Evolutionary conservation across 2,113 vertebrate species (phyloP).

Genomic region (Ophiodon elongatus): DNA sequence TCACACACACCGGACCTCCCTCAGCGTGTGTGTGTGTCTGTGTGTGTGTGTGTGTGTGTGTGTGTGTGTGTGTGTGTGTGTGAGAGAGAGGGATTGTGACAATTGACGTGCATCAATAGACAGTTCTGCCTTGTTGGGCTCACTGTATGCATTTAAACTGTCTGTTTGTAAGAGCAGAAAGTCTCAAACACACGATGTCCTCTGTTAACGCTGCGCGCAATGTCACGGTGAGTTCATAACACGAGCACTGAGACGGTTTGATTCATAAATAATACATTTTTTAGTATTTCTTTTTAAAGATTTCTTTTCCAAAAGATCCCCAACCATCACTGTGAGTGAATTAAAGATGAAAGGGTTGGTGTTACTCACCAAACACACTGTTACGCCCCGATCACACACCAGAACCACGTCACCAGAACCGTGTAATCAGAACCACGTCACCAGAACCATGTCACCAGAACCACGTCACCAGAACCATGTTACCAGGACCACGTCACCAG

Average conservation of each 20-base stretch:
- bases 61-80: background rate
- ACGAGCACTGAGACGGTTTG: background rate
- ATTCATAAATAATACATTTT: background rate
- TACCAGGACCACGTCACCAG: no score
- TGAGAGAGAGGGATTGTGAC: background rate
- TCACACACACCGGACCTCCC: background rate
- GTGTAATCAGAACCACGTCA: no score
- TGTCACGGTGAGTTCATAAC: background rate
- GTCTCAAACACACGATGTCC: background rate
- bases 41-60: background rate
- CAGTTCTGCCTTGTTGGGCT: background rate
- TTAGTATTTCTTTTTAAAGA: no score
- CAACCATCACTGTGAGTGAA: background rate
- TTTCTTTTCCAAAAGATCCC: background rate
- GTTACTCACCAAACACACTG: background rate
- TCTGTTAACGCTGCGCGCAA: background rate
- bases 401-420: no score
- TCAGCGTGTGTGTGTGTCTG: background rate
- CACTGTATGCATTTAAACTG: background rate
- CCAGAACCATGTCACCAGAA: no score
- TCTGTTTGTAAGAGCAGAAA: conserved; percentile 1
- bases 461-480: no score
- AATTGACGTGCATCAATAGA: background rate
- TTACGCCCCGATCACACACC: no score
- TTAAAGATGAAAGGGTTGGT: background rate